Evolutionary conservation across 2,797 vertebrate species (phyloP), one percentile per base, ranked within the genome.

Genomic region (Spinus pinus): DNA sequence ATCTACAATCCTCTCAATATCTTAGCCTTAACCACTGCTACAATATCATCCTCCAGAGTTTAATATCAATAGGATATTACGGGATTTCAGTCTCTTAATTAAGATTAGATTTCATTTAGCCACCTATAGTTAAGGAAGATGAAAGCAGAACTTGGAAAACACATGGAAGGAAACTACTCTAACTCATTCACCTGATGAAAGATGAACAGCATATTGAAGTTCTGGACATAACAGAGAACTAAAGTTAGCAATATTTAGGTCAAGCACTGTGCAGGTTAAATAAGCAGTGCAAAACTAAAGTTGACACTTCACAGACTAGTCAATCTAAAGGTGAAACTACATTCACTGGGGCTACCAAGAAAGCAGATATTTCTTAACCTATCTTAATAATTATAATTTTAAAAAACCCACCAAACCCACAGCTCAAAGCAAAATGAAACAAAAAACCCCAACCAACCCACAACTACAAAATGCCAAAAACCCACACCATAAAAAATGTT

Each of bases 401-500:
- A 3, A 50, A 41, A 60, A 39, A 6, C 1, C 6, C 6, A 18
- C 16, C 10, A 46, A 21, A 35, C 5, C 3, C 9, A 46, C 15
- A 73, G 17, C 10, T 9, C 14, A 42, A 70, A 56, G 8, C 4
- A 57, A 66, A 42, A 50, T 17, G 3, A 62, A 73, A 9, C 8
- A 5, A 14, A 21, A 41, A 71, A 27, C 0, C 3, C 8, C 9
- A 31, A 28, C 1, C 49, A 42, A 28, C 1, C 7, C 27, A 31
- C 11, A 44, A 35, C 6, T 42, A 15, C 11, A 22, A 78, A 65
- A 60, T 35, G 3, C 15, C 33, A 33, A 47, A 78, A 71, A 1
- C 3, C 0, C 2, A 50, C 6, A 12, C 6, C 7, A 77, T 21
- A 25, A 62, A 67, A 87, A 39, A 47, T 16, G 44, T 67, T 56